Conservation (phyloP, 2,888 invertebrate species). For the Fissipunctia ypsillon region DNA sequence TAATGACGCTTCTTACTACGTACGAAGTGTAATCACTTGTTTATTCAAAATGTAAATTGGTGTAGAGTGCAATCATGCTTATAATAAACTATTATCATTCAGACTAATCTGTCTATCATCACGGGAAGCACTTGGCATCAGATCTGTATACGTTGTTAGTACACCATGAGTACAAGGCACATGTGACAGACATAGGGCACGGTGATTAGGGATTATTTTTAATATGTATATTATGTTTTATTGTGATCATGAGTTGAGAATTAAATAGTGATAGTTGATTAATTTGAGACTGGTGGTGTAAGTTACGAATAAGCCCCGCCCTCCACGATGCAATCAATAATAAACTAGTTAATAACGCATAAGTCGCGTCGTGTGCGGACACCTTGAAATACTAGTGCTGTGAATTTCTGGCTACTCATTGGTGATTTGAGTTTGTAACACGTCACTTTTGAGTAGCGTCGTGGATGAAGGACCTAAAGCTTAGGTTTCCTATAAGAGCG, state of each 20-base stretch:
- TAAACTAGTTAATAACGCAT: too few species aligned
- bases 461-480: too few species aligned
- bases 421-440: too few species aligned
- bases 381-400: too few species aligned
- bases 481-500: too few species aligned
- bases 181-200: slow-evolving; percentile 18
- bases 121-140: slow-evolving; percentile 42
- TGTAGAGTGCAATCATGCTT: slow-evolving; percentile 25
- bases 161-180: slow-evolving; percentile 9
- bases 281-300: slow-evolving; percentile 1
- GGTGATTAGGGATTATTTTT: slow-evolving; percentile 45
- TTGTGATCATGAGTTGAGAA: slow-evolving; percentile 19
- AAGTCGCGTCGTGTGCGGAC: too few species aligned
- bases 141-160: slow-evolving; percentile 24
- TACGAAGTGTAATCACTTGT: slow-evolving; percentile 11
- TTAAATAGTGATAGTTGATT: slow-evolving; percentile 15
- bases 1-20: background rate
- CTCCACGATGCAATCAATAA: too few species aligned
- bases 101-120: slow-evolving; percentile 40
- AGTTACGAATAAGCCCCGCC: background rate
- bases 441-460: too few species aligned
- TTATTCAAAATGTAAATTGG: slow-evolving; percentile 23
- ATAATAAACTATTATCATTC: slow-evolving; percentile 37
- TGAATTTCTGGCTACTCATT: too few species aligned
- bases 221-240: background rate